Evolutionary conservation across 2,113 vertebrate species (phyloP).

Genomic region (Ceuthmochares aereus): DNA sequence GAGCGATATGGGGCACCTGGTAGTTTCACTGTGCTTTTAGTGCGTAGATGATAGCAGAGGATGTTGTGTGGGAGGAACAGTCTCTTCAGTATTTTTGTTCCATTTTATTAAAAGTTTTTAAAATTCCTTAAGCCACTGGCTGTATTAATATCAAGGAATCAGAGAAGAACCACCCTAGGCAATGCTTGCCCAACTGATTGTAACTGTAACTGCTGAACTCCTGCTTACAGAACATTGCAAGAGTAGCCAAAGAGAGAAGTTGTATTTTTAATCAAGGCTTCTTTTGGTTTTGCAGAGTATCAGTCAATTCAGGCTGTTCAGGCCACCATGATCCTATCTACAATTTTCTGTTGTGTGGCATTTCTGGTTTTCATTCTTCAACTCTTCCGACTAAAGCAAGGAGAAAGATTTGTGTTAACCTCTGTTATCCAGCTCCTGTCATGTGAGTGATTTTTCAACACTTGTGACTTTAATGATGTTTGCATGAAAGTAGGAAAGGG

Average conservation of each 20-base stretch:
- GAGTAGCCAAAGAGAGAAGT: not conserved
- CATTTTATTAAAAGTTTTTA: not conserved
- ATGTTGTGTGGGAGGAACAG: not conserved
- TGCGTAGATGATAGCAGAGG: not conserved
- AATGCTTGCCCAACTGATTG: not conserved
- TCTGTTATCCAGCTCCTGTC: conserved; percentile 91
- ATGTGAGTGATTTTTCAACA: conserved; percentile 79
- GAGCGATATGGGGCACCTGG: not conserved
- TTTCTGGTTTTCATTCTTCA: conserved; percentile 95
- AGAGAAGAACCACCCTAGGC: not conserved
- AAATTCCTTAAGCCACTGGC: not conserved
- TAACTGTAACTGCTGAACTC: not conserved
- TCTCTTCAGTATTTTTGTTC: not conserved
- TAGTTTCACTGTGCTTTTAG: not conserved
- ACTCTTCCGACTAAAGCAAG: conserved; percentile 95
- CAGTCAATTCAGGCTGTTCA: conserved; percentile 87
- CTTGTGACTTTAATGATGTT: not conserved
- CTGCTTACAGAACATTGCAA: not conserved
- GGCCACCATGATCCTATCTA: conserved; percentile 91
- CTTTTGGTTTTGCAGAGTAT: conserved; percentile 79
- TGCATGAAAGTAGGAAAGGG: not conserved
- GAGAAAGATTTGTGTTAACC: conserved; percentile 92
- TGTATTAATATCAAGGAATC: not conserved
- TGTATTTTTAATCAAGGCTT: not conserved
- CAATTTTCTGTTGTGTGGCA: conserved; percentile 89